Base-by-base conservation (phyloP, 2,113 vertebrate genomes). In the Zeus faber region DNA sequence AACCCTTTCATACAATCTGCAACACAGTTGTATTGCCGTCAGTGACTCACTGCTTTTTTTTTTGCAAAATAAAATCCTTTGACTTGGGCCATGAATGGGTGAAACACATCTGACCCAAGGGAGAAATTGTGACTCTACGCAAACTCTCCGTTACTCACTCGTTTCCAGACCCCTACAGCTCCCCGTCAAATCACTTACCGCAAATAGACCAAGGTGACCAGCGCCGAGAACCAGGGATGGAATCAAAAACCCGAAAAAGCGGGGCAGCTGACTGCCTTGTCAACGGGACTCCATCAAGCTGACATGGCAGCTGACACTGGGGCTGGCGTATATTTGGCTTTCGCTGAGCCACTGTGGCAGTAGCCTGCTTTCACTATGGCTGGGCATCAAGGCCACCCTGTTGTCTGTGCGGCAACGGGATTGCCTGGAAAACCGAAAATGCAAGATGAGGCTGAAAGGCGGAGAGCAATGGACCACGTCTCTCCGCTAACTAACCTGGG, bases 301-400 rank as follows among this genome's bases (percentile, higher is more conserved):
- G 55, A 18, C 6, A 58, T 13, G 5, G 48, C 44, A 39, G 37
- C 49, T 5, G 60, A 54, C 49, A 22, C 59, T 57, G 47, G 20
- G 26, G 55, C 9, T 4, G 37, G 50, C 71, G 67, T 73, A 62
- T 76, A 59, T 83, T 81, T 80, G 48, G 67, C 54, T 76, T 70
- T 31, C 53, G 82, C 20, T 49, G 57, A 70, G 59, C 61, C 25
- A 66, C 70, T 45, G 47, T 46, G 49, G 69, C 62, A 58, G 52
- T 58, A 17, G 46, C 11, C 44, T 39, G 59, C 59, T 66, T 71
- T 67, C 66, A 67, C 61, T 48, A 18, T 53, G 10, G 47, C 54
- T n/a, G 55, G 58, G 44, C 53, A 11, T 43, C 49, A 41, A 39
- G 71, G 74, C 72, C 79, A 69, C 77, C 69, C 58, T n/a, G n/a